Evolutionary conservation across 2,113 vertebrate genomes (phyloP).

Genomic region (Leiothrix lutea): DNA sequence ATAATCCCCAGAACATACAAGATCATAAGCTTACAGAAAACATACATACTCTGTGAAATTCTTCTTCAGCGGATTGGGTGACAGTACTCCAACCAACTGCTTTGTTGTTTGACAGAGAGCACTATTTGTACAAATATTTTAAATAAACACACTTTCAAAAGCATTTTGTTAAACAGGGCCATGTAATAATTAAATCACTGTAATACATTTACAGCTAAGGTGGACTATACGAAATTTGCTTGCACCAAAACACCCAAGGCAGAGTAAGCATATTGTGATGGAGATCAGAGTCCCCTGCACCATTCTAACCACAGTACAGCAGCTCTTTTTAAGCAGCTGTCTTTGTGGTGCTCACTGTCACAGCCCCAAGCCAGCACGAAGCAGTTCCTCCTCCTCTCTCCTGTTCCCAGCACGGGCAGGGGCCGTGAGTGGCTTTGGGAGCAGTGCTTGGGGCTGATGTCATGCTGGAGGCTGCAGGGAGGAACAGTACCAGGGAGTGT

Average conservation of each 20-base stretch:
- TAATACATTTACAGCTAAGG: not conserved
- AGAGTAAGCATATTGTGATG: not conserved
- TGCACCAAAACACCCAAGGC: not conserved
- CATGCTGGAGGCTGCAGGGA: not conserved
- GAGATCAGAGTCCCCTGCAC: not conserved
- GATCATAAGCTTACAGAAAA: not conserved
- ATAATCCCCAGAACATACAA: not conserved
- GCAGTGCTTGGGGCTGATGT: not conserved
- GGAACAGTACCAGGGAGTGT: slow-evolving; percentile 19
- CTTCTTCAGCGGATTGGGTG: not conserved
- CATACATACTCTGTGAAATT: not conserved
- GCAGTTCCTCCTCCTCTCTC: not conserved
- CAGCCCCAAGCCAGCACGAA: not conserved
- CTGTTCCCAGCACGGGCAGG: not conserved
- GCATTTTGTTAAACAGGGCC: not conserved
- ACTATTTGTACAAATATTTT: not conserved
- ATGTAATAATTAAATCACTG: not conserved
- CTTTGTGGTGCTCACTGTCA: not conserved
- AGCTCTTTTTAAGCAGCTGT: not conserved
- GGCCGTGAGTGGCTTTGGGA: not conserved
- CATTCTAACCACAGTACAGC: not conserved
- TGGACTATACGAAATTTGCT: not conserved
- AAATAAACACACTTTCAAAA: not conserved
- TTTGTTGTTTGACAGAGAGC: not conserved
- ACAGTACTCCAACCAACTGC: not conserved